Evolutionary conservation across 1,140 invertebrate species (phyloP).

Genomic region (Eriosoma lanigerum): DNA sequence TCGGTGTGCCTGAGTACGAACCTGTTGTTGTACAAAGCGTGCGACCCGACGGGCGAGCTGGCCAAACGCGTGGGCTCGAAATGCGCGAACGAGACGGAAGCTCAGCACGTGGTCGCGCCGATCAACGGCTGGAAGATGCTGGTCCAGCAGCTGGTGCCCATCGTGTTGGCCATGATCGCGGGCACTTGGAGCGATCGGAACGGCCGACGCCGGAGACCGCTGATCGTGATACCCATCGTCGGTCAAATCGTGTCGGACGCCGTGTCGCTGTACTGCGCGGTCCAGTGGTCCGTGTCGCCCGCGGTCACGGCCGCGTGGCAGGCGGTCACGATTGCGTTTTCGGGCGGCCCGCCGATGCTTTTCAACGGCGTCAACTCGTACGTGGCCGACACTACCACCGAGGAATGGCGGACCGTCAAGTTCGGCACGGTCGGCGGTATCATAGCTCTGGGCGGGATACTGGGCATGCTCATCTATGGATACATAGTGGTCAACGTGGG

Average conservation of each 20-base stretch:
- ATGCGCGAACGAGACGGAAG: constrained; percentile 51
- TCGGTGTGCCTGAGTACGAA: constrained; percentile 37
- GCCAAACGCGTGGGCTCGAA: constrained; percentile 5
- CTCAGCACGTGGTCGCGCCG: constrained; percentile 54
- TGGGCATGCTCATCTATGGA: constrained; percentile 33
- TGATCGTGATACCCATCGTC: constrained; percentile 58
- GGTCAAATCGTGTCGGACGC: constrained; percentile 40
- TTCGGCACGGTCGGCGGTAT: constrained; percentile 2
- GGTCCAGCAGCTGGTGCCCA: constrained; percentile 53
- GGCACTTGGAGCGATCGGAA: constrained; percentile 55
- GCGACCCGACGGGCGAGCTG: constrained; percentile 44
- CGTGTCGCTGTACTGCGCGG: constrained; percentile 26
- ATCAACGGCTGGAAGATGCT: constrained; percentile 55
- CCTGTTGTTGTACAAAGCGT: constrained; percentile 53
- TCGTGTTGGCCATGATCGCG: constrained; percentile 54
- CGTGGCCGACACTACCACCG: constrained; percentile 30
- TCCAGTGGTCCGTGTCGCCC: constrained; percentile 33
- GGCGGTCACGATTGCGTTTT: not conserved
- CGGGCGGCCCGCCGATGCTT: constrained; percentile 19
- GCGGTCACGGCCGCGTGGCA: not conserved
- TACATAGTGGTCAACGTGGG: not conserved
- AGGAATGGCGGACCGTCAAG: constrained; percentile 28
- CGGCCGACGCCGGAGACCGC: constrained; percentile 58
- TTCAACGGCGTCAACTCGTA: constrained; percentile 37
- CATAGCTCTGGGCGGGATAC: not conserved